These are phyloP conservation scores for Cephus pygmeus DNA, from an alignment of 2,888 invertebrate genomes.

Conservation along the genomic window DNA sequence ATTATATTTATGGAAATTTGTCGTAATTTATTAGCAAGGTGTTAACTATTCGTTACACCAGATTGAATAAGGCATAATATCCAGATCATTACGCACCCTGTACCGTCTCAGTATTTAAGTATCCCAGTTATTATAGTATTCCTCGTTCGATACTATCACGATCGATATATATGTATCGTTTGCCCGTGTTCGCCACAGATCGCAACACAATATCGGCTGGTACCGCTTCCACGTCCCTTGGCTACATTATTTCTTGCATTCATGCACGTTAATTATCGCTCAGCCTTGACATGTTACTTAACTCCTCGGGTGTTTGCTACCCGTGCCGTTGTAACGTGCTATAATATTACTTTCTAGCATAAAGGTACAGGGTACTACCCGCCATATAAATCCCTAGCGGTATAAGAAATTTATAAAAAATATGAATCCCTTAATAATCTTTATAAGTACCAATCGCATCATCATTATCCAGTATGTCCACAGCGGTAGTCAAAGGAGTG, in stretches of 20 bases:
- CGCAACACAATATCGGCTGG: slow-evolving; percentile 42
- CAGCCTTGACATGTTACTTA: slow-evolving; percentile 23
- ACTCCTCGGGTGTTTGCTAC: slow-evolving; percentile 12
- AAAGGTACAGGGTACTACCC: slow-evolving; percentile 1
- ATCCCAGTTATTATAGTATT: neutral
- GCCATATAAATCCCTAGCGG: neutral
- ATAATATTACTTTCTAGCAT: slow-evolving; percentile 22
- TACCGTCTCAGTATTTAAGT: neutral
- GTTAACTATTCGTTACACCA: neutral
- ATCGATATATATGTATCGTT: neutral
- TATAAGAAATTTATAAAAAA: neutral
- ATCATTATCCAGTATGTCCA: neutral
- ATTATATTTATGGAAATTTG: neutral
- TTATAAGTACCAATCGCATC: neutral
- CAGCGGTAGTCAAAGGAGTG: neutral
- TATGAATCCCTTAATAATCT: neutral
- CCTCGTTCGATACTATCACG: neutral
- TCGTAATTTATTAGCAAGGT: neutral
- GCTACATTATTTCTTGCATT: slow-evolving; percentile 39
- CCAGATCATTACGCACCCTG: neutral
- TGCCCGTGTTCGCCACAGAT: slow-evolving; percentile 42
- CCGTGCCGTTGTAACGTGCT: slow-evolving; percentile 7
- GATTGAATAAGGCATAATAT: neutral
- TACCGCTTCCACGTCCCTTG: slow-evolving; percentile 27
- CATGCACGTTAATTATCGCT: slow-evolving; percentile 41